A percentile compares a stretch with the other conserved stretches of the same genome.
These are phyloP conservation scores for Bos javanicus DNA, from an alignment of 2,113 vertebrate genomes.

Conservation along the genomic window DNA sequence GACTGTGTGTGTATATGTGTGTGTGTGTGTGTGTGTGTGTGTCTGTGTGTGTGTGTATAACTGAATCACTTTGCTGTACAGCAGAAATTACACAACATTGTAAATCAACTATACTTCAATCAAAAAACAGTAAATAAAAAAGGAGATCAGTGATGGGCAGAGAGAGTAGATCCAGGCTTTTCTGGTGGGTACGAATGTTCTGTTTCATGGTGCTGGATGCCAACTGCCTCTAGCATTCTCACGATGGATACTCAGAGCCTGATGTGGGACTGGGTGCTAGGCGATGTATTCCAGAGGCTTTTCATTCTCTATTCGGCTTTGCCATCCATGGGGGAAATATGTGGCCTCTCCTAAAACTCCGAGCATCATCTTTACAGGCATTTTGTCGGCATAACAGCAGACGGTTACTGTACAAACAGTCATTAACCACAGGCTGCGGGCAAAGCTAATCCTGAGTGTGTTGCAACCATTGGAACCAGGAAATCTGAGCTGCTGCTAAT, in stretches of 20 bases:
- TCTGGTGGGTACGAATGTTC: not conserved
- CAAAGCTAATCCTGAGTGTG: slow-evolving; percentile 73
- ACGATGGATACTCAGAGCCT: not conserved
- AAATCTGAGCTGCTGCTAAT: slow-evolving; percentile 75
- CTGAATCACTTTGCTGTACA: not conserved
- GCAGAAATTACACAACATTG: not conserved
- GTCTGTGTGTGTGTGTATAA: not conserved
- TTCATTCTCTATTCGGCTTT: slow-evolving; percentile 1
- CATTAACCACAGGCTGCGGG: slow-evolving; percentile 82
- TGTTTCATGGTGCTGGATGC: not conserved
- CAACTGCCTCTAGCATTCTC: not conserved
- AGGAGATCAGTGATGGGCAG: not conserved
- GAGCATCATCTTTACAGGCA: slow-evolving; percentile 69
- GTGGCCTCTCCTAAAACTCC: not conserved
- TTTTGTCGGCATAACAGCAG: slow-evolving; percentile 80
- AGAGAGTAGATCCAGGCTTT: not conserved
- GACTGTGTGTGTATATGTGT: not conserved
- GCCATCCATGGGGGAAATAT: not conserved
- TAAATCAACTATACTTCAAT: not conserved
- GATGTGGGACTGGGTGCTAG: not conserved
- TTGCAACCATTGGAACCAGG: slow-evolving; percentile 59
- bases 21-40: not conserved
- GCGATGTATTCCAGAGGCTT: not conserved
- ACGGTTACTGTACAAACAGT: slow-evolving; percentile 78
- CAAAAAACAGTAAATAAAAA: not conserved